Conservation (phyloP, 2,797 vertebrate species). For the Scolopax bukidnonensis region DNA sequence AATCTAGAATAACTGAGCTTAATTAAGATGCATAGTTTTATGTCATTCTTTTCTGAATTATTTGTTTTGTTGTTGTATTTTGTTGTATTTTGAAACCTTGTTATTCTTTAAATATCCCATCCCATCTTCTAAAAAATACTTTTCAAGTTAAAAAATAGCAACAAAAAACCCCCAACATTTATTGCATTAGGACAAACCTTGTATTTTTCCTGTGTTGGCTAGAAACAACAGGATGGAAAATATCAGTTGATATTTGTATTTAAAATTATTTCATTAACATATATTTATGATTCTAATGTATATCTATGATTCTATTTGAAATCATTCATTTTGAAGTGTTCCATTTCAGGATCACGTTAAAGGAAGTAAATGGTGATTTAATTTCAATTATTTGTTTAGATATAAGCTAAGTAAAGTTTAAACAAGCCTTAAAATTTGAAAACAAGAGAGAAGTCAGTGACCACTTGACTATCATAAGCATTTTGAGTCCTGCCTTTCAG, state of each 20-base stretch:
- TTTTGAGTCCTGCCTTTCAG: not conserved
- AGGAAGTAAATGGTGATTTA: not conserved
- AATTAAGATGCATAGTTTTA: not conserved
- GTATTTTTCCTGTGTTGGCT: not conserved
- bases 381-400: not conserved
- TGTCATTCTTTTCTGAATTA: not conserved
- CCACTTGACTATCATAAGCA: not conserved
- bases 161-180: fast-evolving
- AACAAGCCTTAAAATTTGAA: not conserved
- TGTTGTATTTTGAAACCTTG: not conserved
- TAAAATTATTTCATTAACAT: not conserved
- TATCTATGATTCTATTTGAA: not conserved
- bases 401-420: not conserved
- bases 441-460: not conserved
- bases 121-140: not conserved
- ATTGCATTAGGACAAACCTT: not conserved
- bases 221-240: not conserved
- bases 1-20: not conserved
- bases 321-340: not conserved
- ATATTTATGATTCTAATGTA: not conserved
- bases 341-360: not conserved
- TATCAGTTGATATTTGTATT: not conserved
- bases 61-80: not conserved
- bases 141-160: not conserved
- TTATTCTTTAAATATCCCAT: not conserved